Conservation (phyloP, 1,140 invertebrate genomes). For the Pteromalus puparum region DNA sequence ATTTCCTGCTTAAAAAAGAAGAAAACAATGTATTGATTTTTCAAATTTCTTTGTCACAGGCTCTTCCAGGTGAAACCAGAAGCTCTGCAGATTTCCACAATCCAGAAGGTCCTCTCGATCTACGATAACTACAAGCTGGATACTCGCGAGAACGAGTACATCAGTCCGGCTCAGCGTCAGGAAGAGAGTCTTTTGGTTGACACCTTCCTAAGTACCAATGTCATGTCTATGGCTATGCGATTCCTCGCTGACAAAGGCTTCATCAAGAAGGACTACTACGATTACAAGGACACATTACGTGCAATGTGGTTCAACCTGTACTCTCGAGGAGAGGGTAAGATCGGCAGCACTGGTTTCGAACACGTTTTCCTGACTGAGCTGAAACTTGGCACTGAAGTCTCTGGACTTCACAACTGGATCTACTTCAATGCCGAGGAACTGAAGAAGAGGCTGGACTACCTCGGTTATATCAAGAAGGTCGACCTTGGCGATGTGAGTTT, state of each 20-base stretch:
- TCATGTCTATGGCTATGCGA: slow-evolving; percentile 79
- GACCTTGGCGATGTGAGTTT: slow-evolving; percentile 83
- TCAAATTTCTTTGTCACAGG: slow-evolving; percentile 70
- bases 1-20: background rate
- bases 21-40: background rate
- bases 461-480: slow-evolving; percentile 85
- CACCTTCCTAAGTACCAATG: slow-evolving; percentile 78
- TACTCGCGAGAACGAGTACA: slow-evolving; percentile 84
- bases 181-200: slow-evolving; percentile 80
- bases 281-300: slow-evolving; percentile 84
- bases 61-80: slow-evolving; percentile 78
- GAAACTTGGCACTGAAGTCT: slow-evolving; percentile 81
- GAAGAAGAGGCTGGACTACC: slow-evolving; percentile 82
- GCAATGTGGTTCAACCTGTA: slow-evolving; percentile 90
- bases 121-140: slow-evolving; percentile 88
- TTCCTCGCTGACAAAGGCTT: slow-evolving; percentile 78
- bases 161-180: slow-evolving; percentile 80
- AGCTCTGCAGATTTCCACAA: slow-evolving; percentile 80
- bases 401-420: slow-evolving; percentile 93
- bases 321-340: slow-evolving; percentile 83
- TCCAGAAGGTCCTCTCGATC: slow-evolving; percentile 80
- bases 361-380: slow-evolving; percentile 91
- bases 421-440: slow-evolving; percentile 86
- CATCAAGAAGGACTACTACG: slow-evolving; percentile 69
- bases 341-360: slow-evolving; percentile 90